These are phyloP conservation scores for Etia nguti DNA, from an alignment of 2,113 vertebrate species.

Conservation along the genomic window DNA sequence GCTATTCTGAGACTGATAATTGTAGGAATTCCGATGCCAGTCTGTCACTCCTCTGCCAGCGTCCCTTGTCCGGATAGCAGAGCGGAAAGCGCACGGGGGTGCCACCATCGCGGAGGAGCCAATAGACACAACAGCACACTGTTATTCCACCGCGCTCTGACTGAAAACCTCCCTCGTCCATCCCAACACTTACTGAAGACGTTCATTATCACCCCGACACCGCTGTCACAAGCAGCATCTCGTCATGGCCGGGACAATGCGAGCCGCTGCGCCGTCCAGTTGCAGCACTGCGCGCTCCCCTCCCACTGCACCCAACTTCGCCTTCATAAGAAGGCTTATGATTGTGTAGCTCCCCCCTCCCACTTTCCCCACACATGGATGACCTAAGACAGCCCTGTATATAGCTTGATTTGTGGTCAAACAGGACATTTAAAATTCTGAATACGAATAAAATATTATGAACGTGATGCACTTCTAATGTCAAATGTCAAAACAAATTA, in stretches of 20 bases:
- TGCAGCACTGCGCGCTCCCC: constrained; percentile 29
- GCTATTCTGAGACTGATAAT: background rate
- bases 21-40: constrained; percentile 2
- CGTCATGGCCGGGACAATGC: background rate
- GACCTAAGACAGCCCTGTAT: background rate
- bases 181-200: constrained; percentile 45
- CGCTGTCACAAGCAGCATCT: background rate
- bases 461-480: background rate
- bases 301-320: constrained; percentile 12
- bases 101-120: constrained; percentile 49
- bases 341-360: constrained; percentile 36
- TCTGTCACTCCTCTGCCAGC: constrained; percentile 24
- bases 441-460: background rate
- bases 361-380: constrained; percentile 12
- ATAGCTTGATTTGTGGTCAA: background rate
- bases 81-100: constrained; percentile 25
- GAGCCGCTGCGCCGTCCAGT: constrained; percentile 18
- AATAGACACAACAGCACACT: constrained; percentile 14
- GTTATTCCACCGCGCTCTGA: background rate
- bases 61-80: constrained; percentile 23
- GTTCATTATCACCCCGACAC: constrained; percentile 12
- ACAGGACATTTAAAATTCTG: background rate
- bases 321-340: background rate
- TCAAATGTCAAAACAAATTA: background rate
- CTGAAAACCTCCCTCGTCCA: constrained; percentile 34